phyloP scores from a whole-genome alignment of 2,888 invertebrate genomes.

The Quadroppia sp. region DNA sequence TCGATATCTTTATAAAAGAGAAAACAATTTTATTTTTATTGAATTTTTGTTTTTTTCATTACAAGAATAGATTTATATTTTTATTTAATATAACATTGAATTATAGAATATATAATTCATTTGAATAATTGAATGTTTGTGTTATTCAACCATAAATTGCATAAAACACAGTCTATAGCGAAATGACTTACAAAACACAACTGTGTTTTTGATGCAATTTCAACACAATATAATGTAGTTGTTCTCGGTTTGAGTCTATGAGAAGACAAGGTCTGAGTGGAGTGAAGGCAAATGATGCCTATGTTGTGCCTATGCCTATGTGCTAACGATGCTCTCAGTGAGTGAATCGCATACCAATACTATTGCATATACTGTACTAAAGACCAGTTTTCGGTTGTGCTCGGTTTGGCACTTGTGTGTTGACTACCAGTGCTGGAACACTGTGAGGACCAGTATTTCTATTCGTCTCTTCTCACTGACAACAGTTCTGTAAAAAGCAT shows the following conservation, averaged over 20 bases:
- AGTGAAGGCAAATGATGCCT: not conserved
- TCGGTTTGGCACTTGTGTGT: constrained; percentile 1
- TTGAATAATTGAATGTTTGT: constrained; percentile 8
- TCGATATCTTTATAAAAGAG: not conserved
- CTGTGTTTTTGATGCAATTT: too few relatives aligned
- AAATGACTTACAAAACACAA: too few relatives aligned
- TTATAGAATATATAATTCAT: not conserved
- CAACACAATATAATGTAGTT: too few relatives aligned
- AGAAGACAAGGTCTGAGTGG: too few relatives aligned
- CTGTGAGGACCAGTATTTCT: too few relatives aligned
- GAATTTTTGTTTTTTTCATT: not conserved
- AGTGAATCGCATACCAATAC: not conserved
- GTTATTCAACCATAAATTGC: constrained; percentile 10
- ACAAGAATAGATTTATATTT: not conserved
- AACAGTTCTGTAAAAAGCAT: not conserved
- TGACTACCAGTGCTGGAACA: not conserved
- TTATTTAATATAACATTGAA: not conserved
- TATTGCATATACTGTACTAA: not conserved
- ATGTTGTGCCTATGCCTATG: not conserved
- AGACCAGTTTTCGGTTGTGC: constrained; percentile 13
- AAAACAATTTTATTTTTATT: not conserved
- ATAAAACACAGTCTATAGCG: too few relatives aligned
- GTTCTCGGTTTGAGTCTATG: too few relatives aligned
- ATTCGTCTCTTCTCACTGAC: too few relatives aligned
- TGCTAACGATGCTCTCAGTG: not conserved